Conservation (phyloP, 2,113 vertebrate genomes). For the Bufo gargarizans region DNA sequence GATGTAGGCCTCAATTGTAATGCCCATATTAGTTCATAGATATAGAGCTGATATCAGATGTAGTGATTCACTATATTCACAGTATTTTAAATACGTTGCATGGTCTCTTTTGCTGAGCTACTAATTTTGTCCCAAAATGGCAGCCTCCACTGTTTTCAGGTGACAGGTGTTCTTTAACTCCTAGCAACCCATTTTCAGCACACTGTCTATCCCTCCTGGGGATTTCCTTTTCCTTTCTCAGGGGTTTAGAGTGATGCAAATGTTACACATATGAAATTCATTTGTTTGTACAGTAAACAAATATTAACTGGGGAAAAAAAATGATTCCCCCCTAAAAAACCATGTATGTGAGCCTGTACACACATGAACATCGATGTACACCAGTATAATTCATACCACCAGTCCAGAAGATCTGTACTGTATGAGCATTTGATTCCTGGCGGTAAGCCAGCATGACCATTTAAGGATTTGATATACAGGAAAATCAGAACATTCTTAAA, state of each 20-base stretch:
- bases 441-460: not conserved
- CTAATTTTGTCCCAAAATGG: not conserved
- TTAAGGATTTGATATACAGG: not conserved
- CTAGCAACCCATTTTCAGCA: constrained; percentile 27
- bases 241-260: constrained; percentile 50
- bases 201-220: constrained; percentile 11
- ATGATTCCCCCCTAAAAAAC: not conserved
- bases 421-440: not conserved
- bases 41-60: too few species aligned
- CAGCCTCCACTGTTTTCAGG: not conserved
- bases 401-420: not conserved
- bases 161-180: constrained; percentile 16
- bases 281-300: constrained; percentile 23
- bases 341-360: not conserved
- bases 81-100: too few species aligned
- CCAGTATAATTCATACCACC: not conserved
- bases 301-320: not conserved
- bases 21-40: too few species aligned
- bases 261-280: constrained; percentile 40
- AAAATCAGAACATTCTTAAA: not conserved
- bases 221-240: not conserved
- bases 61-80: too few species aligned
- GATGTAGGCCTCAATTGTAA: too few species aligned
- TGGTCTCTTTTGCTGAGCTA: not conserved
- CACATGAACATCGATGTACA: not conserved